Conservation (phyloP, 2,797 vertebrate genomes). For the Hapalemur alaotrensis region DNA sequence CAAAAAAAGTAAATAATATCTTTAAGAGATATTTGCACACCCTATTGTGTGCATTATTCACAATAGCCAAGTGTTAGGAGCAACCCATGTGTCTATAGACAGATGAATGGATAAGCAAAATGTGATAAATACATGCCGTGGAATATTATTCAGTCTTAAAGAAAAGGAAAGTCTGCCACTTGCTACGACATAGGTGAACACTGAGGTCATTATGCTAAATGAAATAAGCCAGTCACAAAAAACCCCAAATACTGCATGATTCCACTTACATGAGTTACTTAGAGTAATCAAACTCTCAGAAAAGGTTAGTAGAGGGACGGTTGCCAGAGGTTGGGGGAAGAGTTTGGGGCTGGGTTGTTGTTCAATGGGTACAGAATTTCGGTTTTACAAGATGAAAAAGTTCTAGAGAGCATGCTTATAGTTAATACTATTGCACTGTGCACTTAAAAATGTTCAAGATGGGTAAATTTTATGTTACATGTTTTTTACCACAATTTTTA, state of each 20-base stretch:
- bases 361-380: not conserved
- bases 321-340: not conserved
- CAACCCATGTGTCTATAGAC: not conserved
- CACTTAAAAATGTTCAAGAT: not conserved
- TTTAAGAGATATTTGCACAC: not conserved
- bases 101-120: not conserved
- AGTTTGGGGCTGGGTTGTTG: not conserved
- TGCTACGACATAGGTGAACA: not conserved
- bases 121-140: not conserved
- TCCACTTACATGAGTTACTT: not conserved
- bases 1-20: not conserved
- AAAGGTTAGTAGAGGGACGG: no score
- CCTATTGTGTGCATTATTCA: no score
- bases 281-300: not conserved
- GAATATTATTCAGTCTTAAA: not conserved
- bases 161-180: not conserved
- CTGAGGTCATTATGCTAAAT: not conserved
- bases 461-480: not conserved
- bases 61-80: not conserved
- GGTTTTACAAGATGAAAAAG: not conserved
- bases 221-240: not conserved
- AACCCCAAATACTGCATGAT: not conserved
- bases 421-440: not conserved
- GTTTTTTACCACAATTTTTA: not conserved
- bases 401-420: no score